Conservation (phyloP, 1,140 invertebrate species). For the Eumaeus atala region DNA sequence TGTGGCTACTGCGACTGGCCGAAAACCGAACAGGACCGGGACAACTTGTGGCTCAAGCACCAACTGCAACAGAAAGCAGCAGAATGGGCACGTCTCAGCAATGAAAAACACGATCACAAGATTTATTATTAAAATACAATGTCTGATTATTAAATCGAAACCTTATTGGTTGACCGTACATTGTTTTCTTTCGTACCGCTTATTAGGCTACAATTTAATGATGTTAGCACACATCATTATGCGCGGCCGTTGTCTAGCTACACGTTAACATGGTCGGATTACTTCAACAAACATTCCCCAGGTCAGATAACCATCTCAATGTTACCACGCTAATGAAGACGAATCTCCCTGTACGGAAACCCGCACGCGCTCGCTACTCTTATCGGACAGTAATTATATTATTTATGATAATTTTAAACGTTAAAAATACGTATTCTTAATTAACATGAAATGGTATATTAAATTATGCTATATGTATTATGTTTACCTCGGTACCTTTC, state of each 20-base stretch:
- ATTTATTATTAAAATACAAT: too few species aligned
- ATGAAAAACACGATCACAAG: too few species aligned
- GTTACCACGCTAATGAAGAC: slow-evolving; percentile 14
- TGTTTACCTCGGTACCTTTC: too few species aligned
- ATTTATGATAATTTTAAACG: too few species aligned
- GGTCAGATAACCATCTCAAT: slow-evolving; percentile 18
- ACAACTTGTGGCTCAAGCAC: too few species aligned
- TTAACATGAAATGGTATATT: too few species aligned
- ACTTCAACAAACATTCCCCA: slow-evolving; percentile 20
- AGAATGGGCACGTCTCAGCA: too few species aligned
- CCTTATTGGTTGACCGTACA: slow-evolving; percentile 29
- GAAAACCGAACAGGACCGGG: too few species aligned
- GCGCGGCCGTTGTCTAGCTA: slow-evolving; percentile 43
- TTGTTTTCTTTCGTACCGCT: slow-evolving; percentile 41
- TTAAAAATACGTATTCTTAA: too few species aligned
- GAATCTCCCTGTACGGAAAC: slow-evolving; percentile 8
- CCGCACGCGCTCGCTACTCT: slow-evolving; percentile 9
- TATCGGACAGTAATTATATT: too few species aligned
- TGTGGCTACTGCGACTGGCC: too few species aligned
- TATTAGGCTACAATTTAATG: slow-evolving; percentile 58
- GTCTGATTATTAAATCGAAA: slow-evolving; percentile 16
- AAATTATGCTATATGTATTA: slow-evolving; percentile 1
- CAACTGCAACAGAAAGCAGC: too few species aligned
- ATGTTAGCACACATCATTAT: slow-evolving; percentile 63
- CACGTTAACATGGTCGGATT: slow-evolving; percentile 33